These are phyloP conservation scores for Anguilla rostrata DNA, from an alignment of 2,113 vertebrate species.

Conservation along the genomic window DNA sequence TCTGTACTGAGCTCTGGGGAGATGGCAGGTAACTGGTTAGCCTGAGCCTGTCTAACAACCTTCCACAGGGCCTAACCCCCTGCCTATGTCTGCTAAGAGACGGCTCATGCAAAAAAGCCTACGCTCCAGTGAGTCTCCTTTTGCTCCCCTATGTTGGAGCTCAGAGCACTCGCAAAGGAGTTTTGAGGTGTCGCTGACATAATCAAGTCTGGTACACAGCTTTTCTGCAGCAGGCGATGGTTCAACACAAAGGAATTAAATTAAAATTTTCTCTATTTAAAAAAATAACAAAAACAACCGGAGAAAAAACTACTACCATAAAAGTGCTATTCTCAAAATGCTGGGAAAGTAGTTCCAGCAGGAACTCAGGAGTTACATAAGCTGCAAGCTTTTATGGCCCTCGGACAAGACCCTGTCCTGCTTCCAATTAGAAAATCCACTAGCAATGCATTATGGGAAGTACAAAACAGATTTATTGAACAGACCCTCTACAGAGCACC, in stretches of 20 bases:
- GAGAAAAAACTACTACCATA: background rate
- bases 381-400: background rate
- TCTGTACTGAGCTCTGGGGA: constrained; percentile 73
- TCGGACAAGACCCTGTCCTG: background rate
- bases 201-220: no score
- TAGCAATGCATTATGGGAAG: background rate
- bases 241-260: background rate
- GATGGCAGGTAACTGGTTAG: constrained; percentile 41
- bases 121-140: background rate
- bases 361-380: background rate
- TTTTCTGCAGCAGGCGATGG: no score
- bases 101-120: background rate
- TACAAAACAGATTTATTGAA: background rate
- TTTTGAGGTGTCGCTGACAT: no score
- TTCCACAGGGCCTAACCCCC: background rate
- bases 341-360: background rate
- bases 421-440: background rate
- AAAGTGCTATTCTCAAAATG: background rate
- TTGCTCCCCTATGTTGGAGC: background rate
- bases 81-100: background rate
- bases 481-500: background rate
- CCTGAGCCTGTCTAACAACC: background rate
- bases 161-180: background rate
- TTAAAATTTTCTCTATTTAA: background rate
- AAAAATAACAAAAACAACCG: background rate